A percentile compares a stretch with the other conserved stretches of the same genome.
Evolutionary conservation across 2,888 invertebrate genomes (phyloP).

Genomic region (Conops quadrifasciatus): DNA sequence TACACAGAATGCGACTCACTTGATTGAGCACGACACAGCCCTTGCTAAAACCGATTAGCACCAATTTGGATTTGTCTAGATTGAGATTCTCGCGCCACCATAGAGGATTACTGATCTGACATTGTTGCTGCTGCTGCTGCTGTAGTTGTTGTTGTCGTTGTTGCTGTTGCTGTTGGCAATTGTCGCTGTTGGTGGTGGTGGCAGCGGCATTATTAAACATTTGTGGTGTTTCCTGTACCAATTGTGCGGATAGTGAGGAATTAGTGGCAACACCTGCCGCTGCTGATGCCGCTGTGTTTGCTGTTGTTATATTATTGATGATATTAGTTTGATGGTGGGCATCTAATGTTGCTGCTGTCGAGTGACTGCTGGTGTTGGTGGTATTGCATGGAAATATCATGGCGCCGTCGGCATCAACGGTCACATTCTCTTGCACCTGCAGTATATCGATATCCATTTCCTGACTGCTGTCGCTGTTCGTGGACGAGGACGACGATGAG

Average conservation of each 20-base stretch:
- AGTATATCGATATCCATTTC: conserved; percentile 71
- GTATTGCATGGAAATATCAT: conserved; percentile 54
- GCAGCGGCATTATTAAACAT: conserved; percentile 46
- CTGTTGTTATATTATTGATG: conserved; percentile 35
- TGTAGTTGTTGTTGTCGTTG: no score
- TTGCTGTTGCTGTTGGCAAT: conserved; percentile 42
- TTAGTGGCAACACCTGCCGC: conserved; percentile 35
- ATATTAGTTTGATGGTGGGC: conserved; percentile 17
- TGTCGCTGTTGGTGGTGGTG: conserved; percentile 41
- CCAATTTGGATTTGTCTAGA: conserved; percentile 70
- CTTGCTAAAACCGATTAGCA: conserved; percentile 88
- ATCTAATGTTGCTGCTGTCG: conserved; percentile 34
- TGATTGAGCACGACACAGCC: conserved; percentile 92
- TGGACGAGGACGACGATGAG: conserved; percentile 50
- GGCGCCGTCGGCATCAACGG: conserved; percentile 62
- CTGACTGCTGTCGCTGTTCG: conserved; percentile 61
- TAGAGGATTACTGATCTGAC: conserved; percentile 62
- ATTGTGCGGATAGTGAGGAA: conserved; percentile 29
- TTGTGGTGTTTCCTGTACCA: conserved; percentile 44
- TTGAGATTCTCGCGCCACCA: conserved; percentile 71
- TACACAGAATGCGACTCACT: conserved; percentile 64
- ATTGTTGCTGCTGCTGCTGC: conserved; percentile 46
- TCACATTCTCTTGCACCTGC: conserved; percentile 67
- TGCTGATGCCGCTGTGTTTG: conserved; percentile 42
- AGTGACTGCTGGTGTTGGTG: conserved; percentile 36